These are phyloP conservation scores for Propithecus coquereli DNA, from an alignment of 2,113 vertebrate species.

Conservation along the genomic window DNA sequence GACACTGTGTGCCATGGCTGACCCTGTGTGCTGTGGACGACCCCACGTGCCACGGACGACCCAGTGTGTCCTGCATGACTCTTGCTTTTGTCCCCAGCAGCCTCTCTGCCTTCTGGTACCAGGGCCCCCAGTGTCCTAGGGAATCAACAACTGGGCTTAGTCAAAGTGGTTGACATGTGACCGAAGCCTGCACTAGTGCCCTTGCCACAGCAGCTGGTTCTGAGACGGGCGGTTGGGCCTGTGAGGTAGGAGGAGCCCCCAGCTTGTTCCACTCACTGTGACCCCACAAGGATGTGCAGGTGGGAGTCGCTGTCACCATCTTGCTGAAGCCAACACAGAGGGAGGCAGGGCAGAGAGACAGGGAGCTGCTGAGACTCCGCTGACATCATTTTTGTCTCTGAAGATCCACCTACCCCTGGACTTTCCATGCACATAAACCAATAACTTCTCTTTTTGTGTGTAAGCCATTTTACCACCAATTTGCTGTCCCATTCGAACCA, in stretches of 20 bases:
- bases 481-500: neutral
- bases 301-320: neutral
- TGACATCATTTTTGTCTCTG: neutral
- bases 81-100: neutral
- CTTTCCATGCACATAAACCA: neutral
- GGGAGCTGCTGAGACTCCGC: too few relatives aligned
- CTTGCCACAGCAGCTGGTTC: neutral
- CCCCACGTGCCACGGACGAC: too few relatives aligned
- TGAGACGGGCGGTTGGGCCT: too few relatives aligned
- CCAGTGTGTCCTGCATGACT: neutral
- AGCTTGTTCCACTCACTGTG: neutral
- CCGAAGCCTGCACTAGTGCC: neutral
- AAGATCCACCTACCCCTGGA: fast-evolving
- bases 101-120: neutral
- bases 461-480: neutral
- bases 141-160: neutral
- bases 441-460: neutral
- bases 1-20: too few relatives aligned
- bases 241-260: fast-evolving
- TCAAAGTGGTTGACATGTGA: fast-evolving
- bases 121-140: neutral
- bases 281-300: neutral
- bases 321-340: neutral
- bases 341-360: fast-evolving
- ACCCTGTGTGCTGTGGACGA: too few relatives aligned